Evolutionary conservation across 2,797 vertebrate species (phyloP).

Genomic region (Morelia viridis): DNA sequence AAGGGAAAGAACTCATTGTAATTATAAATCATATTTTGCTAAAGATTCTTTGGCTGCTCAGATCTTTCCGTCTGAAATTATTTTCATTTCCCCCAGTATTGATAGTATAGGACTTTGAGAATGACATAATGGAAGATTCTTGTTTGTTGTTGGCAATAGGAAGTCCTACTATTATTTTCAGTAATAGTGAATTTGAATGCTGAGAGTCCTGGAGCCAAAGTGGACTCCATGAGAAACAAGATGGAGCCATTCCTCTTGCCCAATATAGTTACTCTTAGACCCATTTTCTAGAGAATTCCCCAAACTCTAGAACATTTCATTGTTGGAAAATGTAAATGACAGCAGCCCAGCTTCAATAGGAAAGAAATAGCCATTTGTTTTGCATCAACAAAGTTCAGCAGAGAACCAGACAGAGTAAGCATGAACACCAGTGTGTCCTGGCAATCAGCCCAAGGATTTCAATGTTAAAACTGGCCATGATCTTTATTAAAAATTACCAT

Average conservation of each 20-base stretch:
- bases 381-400: not conserved
- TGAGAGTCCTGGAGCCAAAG: not conserved
- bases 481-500: not conserved
- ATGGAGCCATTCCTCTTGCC: not conserved
- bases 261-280: not conserved
- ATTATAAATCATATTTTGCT: conserved; percentile 29
- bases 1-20: not conserved
- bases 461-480: not conserved
- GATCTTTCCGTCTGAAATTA: not conserved
- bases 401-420: not conserved
- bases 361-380: not conserved
- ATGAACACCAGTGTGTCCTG: not conserved
- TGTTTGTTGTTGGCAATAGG: not conserved
- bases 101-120: not conserved
- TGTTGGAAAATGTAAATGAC: not conserved
- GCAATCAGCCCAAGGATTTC: not conserved
- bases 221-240: not conserved
- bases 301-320: not conserved
- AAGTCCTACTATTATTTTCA: not conserved
- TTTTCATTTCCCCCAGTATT: not conserved
- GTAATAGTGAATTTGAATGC: not conserved
- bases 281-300: not conserved
- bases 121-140: not conserved
- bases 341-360: not conserved
- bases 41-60: conserved; percentile 18